These are phyloP conservation scores for Bombus terrestris DNA, from an alignment of 1,140 invertebrate genomes.

Conservation along the genomic window DNA sequence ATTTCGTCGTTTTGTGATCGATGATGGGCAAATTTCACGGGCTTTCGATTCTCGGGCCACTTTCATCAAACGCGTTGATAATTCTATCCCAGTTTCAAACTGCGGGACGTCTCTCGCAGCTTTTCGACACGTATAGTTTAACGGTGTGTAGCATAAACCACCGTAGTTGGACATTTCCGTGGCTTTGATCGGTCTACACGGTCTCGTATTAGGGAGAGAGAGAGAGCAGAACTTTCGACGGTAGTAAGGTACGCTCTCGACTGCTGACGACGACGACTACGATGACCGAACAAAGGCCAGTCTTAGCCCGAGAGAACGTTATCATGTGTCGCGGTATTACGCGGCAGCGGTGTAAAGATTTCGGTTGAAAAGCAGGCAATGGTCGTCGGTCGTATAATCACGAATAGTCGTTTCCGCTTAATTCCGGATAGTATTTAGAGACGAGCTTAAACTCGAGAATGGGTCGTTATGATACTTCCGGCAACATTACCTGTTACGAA, in stretches of 20 bases:
- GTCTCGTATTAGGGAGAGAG: too few species aligned
- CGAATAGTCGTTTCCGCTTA: constrained; percentile 43
- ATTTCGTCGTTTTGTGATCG: constrained; percentile 14
- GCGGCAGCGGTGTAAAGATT: constrained; percentile 10
- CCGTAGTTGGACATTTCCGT: background rate
- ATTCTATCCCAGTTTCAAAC: background rate
- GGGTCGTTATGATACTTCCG: constrained; percentile 52
- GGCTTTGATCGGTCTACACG: background rate
- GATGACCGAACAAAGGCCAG: background rate
- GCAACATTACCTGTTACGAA: constrained; percentile 33
- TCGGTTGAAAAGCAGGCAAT: background rate
- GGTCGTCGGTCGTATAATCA: constrained; percentile 20
- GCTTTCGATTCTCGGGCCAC: background rate
- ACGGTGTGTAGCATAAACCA: background rate
- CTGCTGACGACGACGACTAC: background rate
- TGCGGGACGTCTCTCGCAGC: background rate
- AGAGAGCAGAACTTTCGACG: background rate
- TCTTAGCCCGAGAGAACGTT: background rate
- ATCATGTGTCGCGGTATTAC: constrained; percentile 6
- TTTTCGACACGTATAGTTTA: background rate
- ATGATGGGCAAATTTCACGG: constrained; percentile 2
- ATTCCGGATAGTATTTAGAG: constrained; percentile 48
- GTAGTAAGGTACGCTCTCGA: background rate
- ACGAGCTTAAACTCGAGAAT: constrained; percentile 54
- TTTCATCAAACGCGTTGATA: background rate